A percentile compares a stretch with the other conserved stretches of the same genome.
phyloP scores from a whole-genome alignment of 2,888 invertebrate genomes.

The Ochropleura leucogaster region DNA sequence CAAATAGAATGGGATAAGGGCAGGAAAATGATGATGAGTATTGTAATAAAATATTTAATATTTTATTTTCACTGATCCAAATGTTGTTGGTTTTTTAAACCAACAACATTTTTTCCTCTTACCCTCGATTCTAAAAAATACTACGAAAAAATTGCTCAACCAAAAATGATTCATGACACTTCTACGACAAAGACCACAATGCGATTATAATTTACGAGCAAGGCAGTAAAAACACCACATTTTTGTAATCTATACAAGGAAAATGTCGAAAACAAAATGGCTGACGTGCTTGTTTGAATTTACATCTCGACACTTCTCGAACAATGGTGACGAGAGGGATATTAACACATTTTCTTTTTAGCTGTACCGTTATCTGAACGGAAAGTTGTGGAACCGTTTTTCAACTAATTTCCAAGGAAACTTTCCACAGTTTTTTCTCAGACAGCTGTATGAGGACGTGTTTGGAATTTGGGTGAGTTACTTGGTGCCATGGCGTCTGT shows the following conservation, averaged over 20 bases:
- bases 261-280: conserved; percentile 36
- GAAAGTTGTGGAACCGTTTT: conserved; percentile 24
- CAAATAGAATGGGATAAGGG: no score
- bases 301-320: conserved; percentile 44
- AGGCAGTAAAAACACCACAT: conserved; percentile 34
- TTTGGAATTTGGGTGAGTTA: conserved; percentile 19
- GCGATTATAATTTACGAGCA: conserved; percentile 58
- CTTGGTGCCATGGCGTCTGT: not conserved
- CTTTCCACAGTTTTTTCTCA: conserved; percentile 41
- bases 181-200: conserved; percentile 35
- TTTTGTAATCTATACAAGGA: conserved; percentile 56
- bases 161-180: conserved; percentile 41
- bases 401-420: conserved; percentile 27
- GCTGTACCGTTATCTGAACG: conserved; percentile 44
- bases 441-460: conserved; percentile 32
- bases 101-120: conserved; percentile 29
- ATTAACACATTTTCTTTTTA: conserved; percentile 49
- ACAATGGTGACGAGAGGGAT: conserved; percentile 32
- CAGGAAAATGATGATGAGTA: no score
- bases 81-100: conserved; percentile 11
- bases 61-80: no score
- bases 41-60: no score
- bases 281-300: conserved; percentile 38
- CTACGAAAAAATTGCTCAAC: conserved; percentile 41
- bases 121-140: conserved; percentile 17